Conservation (phyloP, 2,113 vertebrate genomes). For the Ancistrus triradiatus region DNA sequence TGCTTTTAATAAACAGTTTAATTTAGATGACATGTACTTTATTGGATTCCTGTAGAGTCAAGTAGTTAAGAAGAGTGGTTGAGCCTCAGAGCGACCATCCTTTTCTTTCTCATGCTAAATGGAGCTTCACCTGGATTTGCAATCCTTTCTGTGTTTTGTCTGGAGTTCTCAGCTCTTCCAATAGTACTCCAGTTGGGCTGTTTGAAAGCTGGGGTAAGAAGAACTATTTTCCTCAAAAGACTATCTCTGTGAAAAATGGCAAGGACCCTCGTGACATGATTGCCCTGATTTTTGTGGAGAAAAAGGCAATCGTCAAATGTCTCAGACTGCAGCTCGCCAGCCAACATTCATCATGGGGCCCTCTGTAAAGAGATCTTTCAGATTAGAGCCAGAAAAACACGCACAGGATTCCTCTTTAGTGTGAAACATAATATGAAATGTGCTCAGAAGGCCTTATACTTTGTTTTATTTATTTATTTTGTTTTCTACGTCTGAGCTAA, state of each 20-base stretch:
- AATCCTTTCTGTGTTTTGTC: constrained; percentile 45
- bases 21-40: too few species aligned
- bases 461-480: background rate
- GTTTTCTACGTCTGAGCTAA: constrained; percentile 7
- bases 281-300: constrained; percentile 47
- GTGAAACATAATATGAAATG: constrained; percentile 43
- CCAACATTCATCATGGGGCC: constrained; percentile 44
- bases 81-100: constrained; percentile 33
- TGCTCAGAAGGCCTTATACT: constrained; percentile 6
- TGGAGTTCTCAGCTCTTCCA: constrained; percentile 49
- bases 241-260: constrained; percentile 64
- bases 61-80: too few species aligned
- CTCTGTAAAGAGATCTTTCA: constrained; percentile 36
- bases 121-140: constrained; percentile 25
- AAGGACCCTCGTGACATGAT: constrained; percentile 55
- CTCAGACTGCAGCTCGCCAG: constrained; percentile 38
- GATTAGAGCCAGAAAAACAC: constrained; percentile 44
- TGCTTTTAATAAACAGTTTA: too few species aligned
- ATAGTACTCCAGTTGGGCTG: constrained; percentile 50
- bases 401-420: constrained; percentile 29
- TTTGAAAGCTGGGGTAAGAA: constrained; percentile 52
- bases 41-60: too few species aligned
- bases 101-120: constrained; percentile 22
- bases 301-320: constrained; percentile 46
- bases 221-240: constrained; percentile 65